These are phyloP conservation scores for Autographa pulchrina DNA, from an alignment of 2,888 invertebrate genomes.

Conservation along the genomic window DNA sequence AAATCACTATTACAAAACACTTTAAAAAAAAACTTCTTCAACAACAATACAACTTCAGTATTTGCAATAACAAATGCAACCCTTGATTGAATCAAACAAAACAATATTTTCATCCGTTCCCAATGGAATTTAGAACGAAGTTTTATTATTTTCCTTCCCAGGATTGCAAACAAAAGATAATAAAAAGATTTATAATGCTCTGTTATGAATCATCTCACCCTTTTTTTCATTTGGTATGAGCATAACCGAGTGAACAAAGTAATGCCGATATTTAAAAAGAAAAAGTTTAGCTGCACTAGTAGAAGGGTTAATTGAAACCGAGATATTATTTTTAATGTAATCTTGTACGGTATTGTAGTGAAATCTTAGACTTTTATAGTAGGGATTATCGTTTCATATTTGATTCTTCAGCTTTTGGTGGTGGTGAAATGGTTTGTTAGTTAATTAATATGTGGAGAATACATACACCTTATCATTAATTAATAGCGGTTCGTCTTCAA, in stretches of 20 bases:
- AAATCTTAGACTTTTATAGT: neutral
- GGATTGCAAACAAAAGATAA: neutral
- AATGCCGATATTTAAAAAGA: neutral
- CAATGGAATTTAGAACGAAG: slow-evolving; percentile 1
- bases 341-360: neutral
- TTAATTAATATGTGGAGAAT: too few species aligned
- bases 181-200: slow-evolving; percentile 6
- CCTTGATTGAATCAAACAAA: neutral
- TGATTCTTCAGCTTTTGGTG: too few species aligned
- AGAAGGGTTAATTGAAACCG: neutral
- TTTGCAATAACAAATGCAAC: neutral
- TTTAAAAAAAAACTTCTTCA: neutral
- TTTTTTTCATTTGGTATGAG: neutral
- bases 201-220: slow-evolving; percentile 3
- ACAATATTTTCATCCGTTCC: neutral
- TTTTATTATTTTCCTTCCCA: neutral
- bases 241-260: neutral
- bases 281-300: neutral
- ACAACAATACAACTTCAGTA: neutral
- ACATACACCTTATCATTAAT: too few species aligned
- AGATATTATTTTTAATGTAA: neutral
- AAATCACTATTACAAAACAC: too few species aligned
- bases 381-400: too few species aligned
- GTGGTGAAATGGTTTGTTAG: too few species aligned
- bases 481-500: too few species aligned